A percentile compares a stretch with the other conserved stretches of the same genome.
These are phyloP conservation scores for Diorhabda elongata DNA, from an alignment of 1,140 invertebrate genomes.

Conservation along the genomic window DNA sequence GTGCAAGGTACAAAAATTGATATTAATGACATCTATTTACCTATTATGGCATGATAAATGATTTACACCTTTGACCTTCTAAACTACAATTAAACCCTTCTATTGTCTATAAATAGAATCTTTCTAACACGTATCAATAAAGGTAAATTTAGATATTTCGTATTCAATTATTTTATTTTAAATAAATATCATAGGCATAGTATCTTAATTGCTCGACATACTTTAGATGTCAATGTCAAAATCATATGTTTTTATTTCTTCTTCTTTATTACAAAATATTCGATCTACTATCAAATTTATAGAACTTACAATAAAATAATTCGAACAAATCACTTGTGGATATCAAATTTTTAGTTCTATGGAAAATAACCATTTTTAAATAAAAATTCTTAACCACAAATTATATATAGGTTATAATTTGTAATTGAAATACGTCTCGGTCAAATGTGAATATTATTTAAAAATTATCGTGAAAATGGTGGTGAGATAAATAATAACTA, in stretches of 20 bases:
- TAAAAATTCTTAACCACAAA: no score
- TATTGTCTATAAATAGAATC: neutral
- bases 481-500: no score
- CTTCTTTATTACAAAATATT: no score
- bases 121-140: neutral
- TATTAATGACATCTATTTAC: neutral
- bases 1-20: conserved; percentile 6
- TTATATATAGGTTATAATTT: no score
- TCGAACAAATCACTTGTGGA: no score
- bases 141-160: conserved; percentile 1
- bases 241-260: neutral
- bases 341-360: no score
- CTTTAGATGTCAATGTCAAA: neutral
- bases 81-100: neutral
- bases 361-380: no score
- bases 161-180: neutral
- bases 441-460: no score
- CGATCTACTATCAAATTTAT: no score
- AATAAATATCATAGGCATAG: neutral
- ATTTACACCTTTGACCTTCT: neutral
- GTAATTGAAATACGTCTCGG: no score
- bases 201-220: neutral
- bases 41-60: neutral
- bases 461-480: no score
- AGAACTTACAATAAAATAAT: no score